Conservation (phyloP, 1,140 invertebrate species). For the Meteorus sp. region DNA sequence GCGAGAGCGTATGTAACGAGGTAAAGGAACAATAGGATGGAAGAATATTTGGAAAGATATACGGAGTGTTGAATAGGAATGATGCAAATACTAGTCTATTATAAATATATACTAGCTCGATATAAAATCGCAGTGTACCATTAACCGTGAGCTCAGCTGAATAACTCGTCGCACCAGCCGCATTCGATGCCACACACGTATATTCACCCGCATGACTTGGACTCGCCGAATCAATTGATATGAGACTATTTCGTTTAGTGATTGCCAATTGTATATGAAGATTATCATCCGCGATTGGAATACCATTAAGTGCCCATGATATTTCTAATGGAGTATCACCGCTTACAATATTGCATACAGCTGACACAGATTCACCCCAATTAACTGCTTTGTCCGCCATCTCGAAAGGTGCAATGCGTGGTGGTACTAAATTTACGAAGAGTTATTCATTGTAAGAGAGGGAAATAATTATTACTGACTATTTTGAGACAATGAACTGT, state of each 20-base stretch:
- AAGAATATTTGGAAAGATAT: neutral
- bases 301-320: constrained; percentile 64
- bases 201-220: constrained; percentile 73
- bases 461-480: too few species aligned
- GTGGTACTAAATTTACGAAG: constrained; percentile 52
- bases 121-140: constrained; percentile 67
- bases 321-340: constrained; percentile 68
- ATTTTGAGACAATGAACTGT: neutral
- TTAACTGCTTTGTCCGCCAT: constrained; percentile 59
- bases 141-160: constrained; percentile 71
- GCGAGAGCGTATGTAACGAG: too few species aligned
- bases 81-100: too few species aligned
- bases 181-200: constrained; percentile 76
- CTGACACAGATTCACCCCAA: constrained; percentile 59
- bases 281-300: constrained; percentile 37
- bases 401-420: constrained; percentile 59
- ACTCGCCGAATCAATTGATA: constrained; percentile 61
- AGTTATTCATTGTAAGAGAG: too few species aligned
- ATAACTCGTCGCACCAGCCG: constrained; percentile 67
- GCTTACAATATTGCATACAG: constrained; percentile 64
- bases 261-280: constrained; percentile 45
- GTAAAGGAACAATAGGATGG: too few species aligned
- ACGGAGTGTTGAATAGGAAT: too few species aligned
- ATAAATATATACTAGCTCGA: neutral
- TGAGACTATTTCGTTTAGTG: constrained; percentile 60